Conservation (phyloP, 2,797 vertebrate genomes). For the Dryobates pubescens region DNA sequence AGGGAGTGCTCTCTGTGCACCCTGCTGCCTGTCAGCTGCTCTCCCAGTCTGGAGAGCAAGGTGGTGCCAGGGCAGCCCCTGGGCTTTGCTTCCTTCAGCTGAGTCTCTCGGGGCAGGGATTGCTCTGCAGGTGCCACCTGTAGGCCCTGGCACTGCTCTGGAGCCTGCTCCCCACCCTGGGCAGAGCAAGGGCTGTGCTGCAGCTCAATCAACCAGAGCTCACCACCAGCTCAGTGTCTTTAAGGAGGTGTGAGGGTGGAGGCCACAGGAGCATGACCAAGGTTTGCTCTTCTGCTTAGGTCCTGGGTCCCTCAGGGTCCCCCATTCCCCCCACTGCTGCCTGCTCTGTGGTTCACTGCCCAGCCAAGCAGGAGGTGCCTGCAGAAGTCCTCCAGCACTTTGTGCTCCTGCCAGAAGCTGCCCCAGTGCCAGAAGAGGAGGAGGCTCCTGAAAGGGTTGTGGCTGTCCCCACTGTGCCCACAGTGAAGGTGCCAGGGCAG, state of each 20-base stretch:
- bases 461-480: rapidly evolving
- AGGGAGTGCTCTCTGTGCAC: not conserved
- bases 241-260: not conserved
- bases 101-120: not conserved
- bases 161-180: not conserved
- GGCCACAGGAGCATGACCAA: not conserved
- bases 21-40: not conserved
- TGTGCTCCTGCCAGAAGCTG: conserved; percentile 57
- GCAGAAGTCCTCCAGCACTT: conserved; percentile 75
- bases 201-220: too few species aligned
- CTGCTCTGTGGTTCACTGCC: conserved; percentile 83
- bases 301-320: conserved; percentile 82
- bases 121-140: not conserved
- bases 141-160: not conserved
- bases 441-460: conserved; percentile 63
- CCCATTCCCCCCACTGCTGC: conserved; percentile 77
- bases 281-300: conserved; percentile 71
- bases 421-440: conserved; percentile 57
- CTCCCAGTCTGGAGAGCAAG: not conserved
- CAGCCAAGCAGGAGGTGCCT: conserved; percentile 60
- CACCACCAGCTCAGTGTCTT: not conserved
- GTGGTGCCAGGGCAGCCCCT: not conserved
- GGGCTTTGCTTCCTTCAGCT: not conserved
- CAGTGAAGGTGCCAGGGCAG: conserved; percentile 76
- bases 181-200: not conserved